These are phyloP conservation scores for Manduca sexta DNA, from an alignment of 1,140 invertebrate species.

Conservation along the genomic window DNA sequence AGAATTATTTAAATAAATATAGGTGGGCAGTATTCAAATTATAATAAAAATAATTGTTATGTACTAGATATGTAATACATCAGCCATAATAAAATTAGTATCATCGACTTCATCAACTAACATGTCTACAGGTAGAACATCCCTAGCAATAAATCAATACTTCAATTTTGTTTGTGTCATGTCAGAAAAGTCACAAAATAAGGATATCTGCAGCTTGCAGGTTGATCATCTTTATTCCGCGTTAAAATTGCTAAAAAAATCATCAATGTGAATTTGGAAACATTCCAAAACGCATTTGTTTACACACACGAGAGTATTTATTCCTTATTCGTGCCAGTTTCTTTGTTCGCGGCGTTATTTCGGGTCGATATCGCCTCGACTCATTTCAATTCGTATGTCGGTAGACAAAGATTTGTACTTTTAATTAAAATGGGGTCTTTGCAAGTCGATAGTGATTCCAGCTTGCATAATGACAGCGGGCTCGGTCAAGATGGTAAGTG, in stretches of 20 bases:
- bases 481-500: constrained; percentile 49
- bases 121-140: no score
- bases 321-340: constrained; percentile 16
- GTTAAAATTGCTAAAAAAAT: neutral
- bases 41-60: no score
- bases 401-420: constrained; percentile 1
- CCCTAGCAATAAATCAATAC: neutral
- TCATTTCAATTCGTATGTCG: neutral
- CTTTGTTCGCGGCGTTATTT: constrained; percentile 40
- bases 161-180: neutral
- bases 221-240: neutral
- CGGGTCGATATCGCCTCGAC: neutral
- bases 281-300: constrained; percentile 35
- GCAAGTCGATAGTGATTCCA: constrained; percentile 24
- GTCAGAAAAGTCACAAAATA: neutral
- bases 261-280: constrained; percentile 30
- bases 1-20: no score
- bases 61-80: no score
- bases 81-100: no score
- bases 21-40: no score
- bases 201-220: neutral
- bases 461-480: constrained; percentile 46
- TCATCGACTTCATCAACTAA: no score
- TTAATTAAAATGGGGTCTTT: constrained; percentile 36
- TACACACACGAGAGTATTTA: constrained; percentile 20